Base-by-base conservation (phyloP, 2,113 vertebrate species). In the Delphinus delphis region DNA sequence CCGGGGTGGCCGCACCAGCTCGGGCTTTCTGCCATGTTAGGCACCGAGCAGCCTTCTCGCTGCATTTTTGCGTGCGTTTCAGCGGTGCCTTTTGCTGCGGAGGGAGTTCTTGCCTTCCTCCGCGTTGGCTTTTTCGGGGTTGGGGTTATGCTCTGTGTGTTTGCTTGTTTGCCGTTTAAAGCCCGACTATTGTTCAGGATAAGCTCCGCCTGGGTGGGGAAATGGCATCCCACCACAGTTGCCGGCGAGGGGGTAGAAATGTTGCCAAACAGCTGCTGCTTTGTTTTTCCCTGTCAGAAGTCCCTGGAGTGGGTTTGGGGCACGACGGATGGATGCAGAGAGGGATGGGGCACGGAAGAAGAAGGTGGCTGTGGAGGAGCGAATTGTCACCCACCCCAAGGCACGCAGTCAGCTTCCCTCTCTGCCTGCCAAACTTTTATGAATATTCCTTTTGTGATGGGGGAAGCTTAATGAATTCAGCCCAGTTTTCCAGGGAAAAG, bases 261-360 rank as follows among this genome's bases (percentile, higher is more conserved):
- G 97, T 98, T 98, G 98, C 97, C 98, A 98, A 98, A 98, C 98
- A 98, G 98, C 98, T 98, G 98, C 98, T 98, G 97, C 98, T 98
- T 98, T 98, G 98, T 98, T 97, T 95, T 98, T 98, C 96, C 97
- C 96, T 97, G 95, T 98, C 97, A 86, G 92, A 98, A 96, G 97
- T 98, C 98, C 97, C 97, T 68, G 95, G 98, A 98, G 98, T 97
- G 31, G 98, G 91, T 98, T 98, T 98, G 92, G 97, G 98, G 97
- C 90, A 97, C 70, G 67, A 90, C 36, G 88, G 88, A 63, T 53
- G 84, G 79, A 89, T 63, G 90, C 81, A 76, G 80, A 68, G 93
- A 92, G 84, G 81, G 95, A 84, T 73, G 93, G 91, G 96, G 86
- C 84, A 71, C 60, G 94, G 94, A 95, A 90, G 93, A 94, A 88